Percentiles rank a stretch among this genome's conserved stretches.
Conservation (phyloP, 1,140 invertebrate genomes). For the Drepana arcuata region DNA sequence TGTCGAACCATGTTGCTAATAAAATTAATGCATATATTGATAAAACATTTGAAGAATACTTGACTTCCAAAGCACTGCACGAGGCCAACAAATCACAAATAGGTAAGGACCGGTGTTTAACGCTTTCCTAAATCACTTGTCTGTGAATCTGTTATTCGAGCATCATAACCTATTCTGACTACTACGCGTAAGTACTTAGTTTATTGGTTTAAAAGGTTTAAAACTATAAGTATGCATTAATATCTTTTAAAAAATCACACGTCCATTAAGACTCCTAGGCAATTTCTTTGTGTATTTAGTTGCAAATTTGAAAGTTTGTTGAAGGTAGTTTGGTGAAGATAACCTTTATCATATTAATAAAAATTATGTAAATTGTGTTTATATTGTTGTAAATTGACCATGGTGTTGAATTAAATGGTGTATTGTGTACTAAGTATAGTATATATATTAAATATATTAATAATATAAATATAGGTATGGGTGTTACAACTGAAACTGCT, state of each 20-base stretch:
- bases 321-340: not conserved
- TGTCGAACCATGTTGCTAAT: constrained; percentile 40
- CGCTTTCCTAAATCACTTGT: constrained; percentile 7
- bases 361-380: too few relatives aligned
- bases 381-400: too few relatives aligned
- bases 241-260: not conserved
- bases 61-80: constrained; percentile 79
- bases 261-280: not conserved
- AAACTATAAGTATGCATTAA: not conserved
- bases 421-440: too few relatives aligned
- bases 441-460: too few relatives aligned
- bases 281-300: not conserved
- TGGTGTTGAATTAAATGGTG: too few relatives aligned
- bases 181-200: not conserved
- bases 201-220: too few relatives aligned
- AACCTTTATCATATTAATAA: not conserved
- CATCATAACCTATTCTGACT: not conserved
- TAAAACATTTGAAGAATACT: constrained; percentile 77
- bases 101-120: constrained; percentile 67
- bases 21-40: constrained; percentile 78
- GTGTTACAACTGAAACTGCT: too few relatives aligned
- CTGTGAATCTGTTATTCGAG: not conserved
- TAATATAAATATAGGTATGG: too few relatives aligned
- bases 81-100: constrained; percentile 75
- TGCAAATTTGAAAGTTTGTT: not conserved